Evolutionary conservation across 2,888 invertebrate species (phyloP).

Genomic region (Alloplasta piceator): DNA sequence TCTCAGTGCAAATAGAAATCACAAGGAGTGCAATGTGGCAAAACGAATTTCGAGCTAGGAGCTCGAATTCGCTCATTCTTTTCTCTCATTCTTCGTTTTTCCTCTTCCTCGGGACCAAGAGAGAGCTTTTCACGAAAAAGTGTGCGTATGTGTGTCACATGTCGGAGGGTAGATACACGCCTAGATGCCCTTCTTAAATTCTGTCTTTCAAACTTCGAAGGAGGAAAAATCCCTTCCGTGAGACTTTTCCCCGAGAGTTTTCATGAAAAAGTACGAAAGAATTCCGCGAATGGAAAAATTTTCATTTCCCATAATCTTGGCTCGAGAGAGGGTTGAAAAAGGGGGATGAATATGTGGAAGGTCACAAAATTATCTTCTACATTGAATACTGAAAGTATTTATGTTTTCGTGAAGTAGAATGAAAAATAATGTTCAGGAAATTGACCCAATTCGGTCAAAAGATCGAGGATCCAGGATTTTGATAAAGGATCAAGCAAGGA

Average conservation of each 20-base stretch:
- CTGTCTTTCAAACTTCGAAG: slow-evolving; percentile 39
- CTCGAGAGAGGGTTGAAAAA: too few relatives aligned
- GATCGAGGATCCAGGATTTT: too few relatives aligned
- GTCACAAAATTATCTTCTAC: too few relatives aligned
- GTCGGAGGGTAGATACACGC: slow-evolving; percentile 21
- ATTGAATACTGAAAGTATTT: too few relatives aligned
- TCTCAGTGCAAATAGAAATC: slow-evolving; percentile 53
- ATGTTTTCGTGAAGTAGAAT: too few relatives aligned
- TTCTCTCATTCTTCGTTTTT: slow-evolving; percentile 8
- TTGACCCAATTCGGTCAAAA: too few relatives aligned
- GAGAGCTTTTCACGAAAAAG: slow-evolving; percentile 30
- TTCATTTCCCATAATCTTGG: too few relatives aligned
- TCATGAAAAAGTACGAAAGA: too few relatives aligned
- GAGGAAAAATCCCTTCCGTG: slow-evolving; percentile 11
- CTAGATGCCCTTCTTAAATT: slow-evolving; percentile 25
- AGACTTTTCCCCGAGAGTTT: slow-evolving; percentile 6
- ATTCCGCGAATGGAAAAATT: too few relatives aligned
- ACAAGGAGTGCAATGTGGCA: slow-evolving; percentile 43
- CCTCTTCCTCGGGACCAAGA: slow-evolving; percentile 5
- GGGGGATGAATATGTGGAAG: too few relatives aligned
- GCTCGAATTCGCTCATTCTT: slow-evolving; percentile 28
- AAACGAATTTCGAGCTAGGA: slow-evolving; percentile 54
- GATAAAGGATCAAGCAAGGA: too few relatives aligned
- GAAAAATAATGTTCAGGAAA: too few relatives aligned
- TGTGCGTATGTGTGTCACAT: slow-evolving; percentile 13